These are phyloP conservation scores for Labeo rohita DNA, from an alignment of 2,113 vertebrate genomes.

Conservation along the genomic window DNA sequence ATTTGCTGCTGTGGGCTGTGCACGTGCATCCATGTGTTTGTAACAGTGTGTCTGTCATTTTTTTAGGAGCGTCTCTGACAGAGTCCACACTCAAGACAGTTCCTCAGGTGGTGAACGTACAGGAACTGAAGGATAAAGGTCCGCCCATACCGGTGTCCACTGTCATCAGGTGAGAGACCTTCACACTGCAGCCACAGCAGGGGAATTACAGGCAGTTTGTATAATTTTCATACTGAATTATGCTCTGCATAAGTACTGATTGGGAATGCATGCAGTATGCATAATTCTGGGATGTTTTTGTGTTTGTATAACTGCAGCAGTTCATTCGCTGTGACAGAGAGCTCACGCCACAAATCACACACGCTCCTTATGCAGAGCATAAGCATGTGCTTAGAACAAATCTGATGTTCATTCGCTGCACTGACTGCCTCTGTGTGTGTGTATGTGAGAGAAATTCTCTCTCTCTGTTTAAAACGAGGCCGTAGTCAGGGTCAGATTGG, in stretches of 20 bases:
- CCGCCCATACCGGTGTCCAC: slow-evolving; percentile 68
- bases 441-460: neutral
- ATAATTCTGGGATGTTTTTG: neutral
- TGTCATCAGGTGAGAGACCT: slow-evolving; percentile 78
- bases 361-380: neutral
- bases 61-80: slow-evolving; percentile 76
- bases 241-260: neutral
- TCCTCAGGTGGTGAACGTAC: slow-evolving; percentile 90
- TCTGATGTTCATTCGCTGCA: neutral
- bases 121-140: slow-evolving; percentile 82
- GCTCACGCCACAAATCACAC: neutral
- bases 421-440: neutral
- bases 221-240: neutral
- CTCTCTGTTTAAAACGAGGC: slow-evolving; percentile 8
- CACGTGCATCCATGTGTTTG: neutral
- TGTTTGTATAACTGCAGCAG: neutral
- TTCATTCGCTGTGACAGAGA: neutral
- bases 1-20: neutral
- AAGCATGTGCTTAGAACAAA: neutral
- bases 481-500: slow-evolving; percentile 4
- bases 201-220: neutral
- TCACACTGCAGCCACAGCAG: neutral
- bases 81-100: slow-evolving; percentile 90
- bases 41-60: neutral
- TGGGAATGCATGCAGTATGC: neutral